Base-by-base conservation (phyloP, 2,888 invertebrate genomes). In the Protonemura montana region DNA sequence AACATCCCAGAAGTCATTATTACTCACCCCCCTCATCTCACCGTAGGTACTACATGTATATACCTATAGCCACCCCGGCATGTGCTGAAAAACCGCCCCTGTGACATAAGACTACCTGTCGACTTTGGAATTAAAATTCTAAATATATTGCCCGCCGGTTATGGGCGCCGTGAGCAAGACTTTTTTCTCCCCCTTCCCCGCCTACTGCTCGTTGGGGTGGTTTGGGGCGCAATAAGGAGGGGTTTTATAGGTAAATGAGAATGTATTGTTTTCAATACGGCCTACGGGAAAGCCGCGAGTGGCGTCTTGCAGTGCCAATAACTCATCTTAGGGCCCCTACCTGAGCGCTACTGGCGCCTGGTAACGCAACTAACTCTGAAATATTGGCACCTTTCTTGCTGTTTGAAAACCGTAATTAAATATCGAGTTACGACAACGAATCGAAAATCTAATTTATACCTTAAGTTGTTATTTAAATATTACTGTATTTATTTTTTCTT, bases 121-220 rank as follows among this genome's bases (percentile, higher is more conserved):
- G 86, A 35, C 82, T 81, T 81, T 42, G 86, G 87, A 88, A 88
- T 88, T 88, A 88, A 88, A 88, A 88, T 88, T 87, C 86, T 87
- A 87, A 88, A 88, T 87, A 87, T 88, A 88, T 88, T 88, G 87
- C 88, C 88, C 87, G 16, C 86, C 86, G 42, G 85, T 85, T 87
- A 86, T 42, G 81, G 77, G 59, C 59, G 59, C 21, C 16, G 59
- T 1, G 13, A 41, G 76, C 86, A 84, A 77, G 83, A 84, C 84
- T 84, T 84, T 83, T 84, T 42, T 76, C 5, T 10, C 5, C 35
- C 28, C 76, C 84, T 76, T 21, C 59, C 59, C 59, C 59, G 16
- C 59, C 59, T 2, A 10, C 59, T 21, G 6, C 59, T 10, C 21
- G 3, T 21, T 84, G 28, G 84, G 84, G 84, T 26, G 59, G 27